A percentile compares a stretch with the other conserved stretches of the same genome.
These are phyloP conservation scores for Amblyjoppa fuscipennis DNA, from an alignment of 2,888 invertebrate genomes.

Conservation along the genomic window DNA sequence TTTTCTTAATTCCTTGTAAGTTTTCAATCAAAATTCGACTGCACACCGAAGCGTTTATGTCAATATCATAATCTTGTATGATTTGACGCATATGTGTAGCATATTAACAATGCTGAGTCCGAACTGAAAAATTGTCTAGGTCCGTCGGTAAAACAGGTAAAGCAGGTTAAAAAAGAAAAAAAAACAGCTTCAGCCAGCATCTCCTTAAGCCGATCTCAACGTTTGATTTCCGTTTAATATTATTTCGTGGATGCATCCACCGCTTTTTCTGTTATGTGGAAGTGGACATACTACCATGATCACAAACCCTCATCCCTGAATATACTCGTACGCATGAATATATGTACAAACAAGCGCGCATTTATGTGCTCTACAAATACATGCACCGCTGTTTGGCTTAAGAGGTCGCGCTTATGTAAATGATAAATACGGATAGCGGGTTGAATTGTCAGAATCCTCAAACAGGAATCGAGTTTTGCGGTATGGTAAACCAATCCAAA, in stretches of 20 bases:
- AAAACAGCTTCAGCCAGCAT: no score
- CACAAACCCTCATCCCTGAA: slow-evolving; percentile 13
- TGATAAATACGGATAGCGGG: background rate
- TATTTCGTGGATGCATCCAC: slow-evolving; percentile 29
- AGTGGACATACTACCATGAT: slow-evolving; percentile 8
- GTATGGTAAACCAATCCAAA: slow-evolving; percentile 16
- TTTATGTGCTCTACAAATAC: background rate
- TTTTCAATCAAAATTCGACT: no score
- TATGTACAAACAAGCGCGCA: background rate
- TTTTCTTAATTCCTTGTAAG: no score
- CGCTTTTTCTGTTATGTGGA: slow-evolving; percentile 11
- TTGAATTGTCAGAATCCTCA: slow-evolving; percentile 17
- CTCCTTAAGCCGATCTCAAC: slow-evolving; percentile 79
- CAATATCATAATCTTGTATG: no score
- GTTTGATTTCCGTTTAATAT: slow-evolving; percentile 79
- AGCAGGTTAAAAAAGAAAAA: no score
- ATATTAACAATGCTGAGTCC: no score
- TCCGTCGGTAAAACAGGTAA: no score
- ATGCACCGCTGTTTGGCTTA: background rate
- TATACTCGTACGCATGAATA: slow-evolving; percentile 11
- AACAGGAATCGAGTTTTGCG: slow-evolving; percentile 40
- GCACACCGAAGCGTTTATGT: no score
- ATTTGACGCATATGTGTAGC: no score
- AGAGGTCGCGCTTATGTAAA: slow-evolving; percentile 38
- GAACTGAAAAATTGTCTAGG: no score